These are phyloP conservation scores for Notiomystis cincta DNA, from an alignment of 2,113 vertebrate species.

Conservation along the genomic window DNA sequence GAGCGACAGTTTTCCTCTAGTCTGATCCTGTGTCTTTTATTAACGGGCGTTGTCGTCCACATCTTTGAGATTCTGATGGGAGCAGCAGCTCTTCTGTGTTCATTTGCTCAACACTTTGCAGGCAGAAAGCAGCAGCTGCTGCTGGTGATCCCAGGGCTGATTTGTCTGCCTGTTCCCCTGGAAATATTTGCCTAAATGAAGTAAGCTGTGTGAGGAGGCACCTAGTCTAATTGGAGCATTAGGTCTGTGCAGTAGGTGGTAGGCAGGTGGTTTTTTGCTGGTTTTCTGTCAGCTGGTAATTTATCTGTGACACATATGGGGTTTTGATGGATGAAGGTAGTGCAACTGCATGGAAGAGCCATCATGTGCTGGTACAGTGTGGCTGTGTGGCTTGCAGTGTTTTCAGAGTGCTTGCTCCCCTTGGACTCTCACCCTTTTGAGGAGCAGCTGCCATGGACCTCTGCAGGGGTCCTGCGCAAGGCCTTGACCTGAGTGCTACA, in stretches of 20 bases:
- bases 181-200: not conserved
- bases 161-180: not conserved
- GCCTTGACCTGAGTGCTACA: not conserved
- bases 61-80: not conserved
- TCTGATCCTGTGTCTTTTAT: slow-evolving; percentile 23
- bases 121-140: slow-evolving; percentile 32
- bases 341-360: not conserved
- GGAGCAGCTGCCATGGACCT: not conserved
- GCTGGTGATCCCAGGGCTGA: not conserved
- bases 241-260: not conserved
- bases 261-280: not conserved
- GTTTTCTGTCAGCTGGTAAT: not conserved
- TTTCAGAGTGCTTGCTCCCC: not conserved
- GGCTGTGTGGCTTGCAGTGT: not conserved
- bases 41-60: not conserved
- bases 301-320: not conserved
- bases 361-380: not conserved
- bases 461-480: not conserved
- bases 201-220: not conserved
- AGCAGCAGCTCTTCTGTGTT: not conserved
- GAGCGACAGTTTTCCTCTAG: not conserved
- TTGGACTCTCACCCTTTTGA: not conserved
- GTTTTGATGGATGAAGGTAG: not conserved
- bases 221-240: not conserved
- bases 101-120: not conserved